Evolutionary conservation across 1,140 invertebrate species (phyloP), one percentile per base, ranked within the genome.

Genomic region (Panagrolaimus sp.): DNA sequence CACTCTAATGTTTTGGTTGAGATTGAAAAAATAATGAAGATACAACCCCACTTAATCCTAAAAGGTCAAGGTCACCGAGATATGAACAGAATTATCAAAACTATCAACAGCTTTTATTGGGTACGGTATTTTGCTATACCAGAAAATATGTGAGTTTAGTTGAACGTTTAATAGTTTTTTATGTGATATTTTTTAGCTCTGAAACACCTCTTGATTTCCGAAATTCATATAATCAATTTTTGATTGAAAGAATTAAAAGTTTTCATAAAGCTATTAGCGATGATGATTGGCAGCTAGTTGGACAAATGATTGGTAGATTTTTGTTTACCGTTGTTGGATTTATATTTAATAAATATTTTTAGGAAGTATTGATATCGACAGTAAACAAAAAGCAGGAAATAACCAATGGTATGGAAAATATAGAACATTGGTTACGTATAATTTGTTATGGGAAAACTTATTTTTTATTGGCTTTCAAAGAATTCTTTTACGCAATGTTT

Each of bases 151-250:
- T 58, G 17, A 58, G 52, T 58, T 58, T 58, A 26, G 4, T 26
- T 26, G 1, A 26, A 58, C 28, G 5, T 58, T 14, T 12, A 21
- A 24, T 8, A 15, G 48, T 24, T 6, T 21, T n/a, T 26, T 21
- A 38, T 38, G 48, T 58, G 21, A n/a, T 58, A n/a, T n/a, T n/a
- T 58, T 58, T n/a, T 21, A 58, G 52, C 28, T 14, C 52, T n/a
- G 5, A 21, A 2, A 14, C 12, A 21, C 10, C 52, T 6, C 21
- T 5, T 12, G 52, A 58, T n/a, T 12, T 58, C 17, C 5, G 52
- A 58, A 28, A 4, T 17, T 58, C 28, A 1, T 58, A 26, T 24
- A 28, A 21, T 21, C 52, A 58, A 21, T n/a, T n/a, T 10, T 21
- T 17, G 52, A 26, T 58, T 21, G 28, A 28, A 26, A 4, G 2